Evolutionary conservation across 2,888 invertebrate genomes (phyloP).

Genomic region (Rutpela maculata): DNA sequence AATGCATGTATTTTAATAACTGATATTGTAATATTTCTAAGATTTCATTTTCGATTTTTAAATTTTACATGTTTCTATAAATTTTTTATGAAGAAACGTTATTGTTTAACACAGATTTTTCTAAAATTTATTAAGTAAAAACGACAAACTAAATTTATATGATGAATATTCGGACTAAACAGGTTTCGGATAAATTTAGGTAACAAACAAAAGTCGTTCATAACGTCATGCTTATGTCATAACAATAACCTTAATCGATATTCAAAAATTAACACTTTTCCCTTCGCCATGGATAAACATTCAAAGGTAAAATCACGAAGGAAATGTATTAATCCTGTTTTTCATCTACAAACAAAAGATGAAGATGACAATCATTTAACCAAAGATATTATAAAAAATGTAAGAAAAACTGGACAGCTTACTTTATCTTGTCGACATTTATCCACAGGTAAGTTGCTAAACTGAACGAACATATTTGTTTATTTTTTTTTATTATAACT

Average conservation of each 20-base stretch:
- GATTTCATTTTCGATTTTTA: too few relatives aligned
- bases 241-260: constrained; percentile 7
- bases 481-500: background rate
- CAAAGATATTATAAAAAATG: constrained; percentile 84
- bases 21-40: too few relatives aligned
- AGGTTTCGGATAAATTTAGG: background rate
- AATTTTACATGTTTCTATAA: too few relatives aligned
- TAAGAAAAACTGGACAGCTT: constrained; percentile 87
- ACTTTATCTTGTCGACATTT: constrained; percentile 86
- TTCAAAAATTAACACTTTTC: background rate
- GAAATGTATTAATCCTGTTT: constrained; percentile 76
- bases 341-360: constrained; percentile 83
- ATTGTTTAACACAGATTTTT: too few relatives aligned
- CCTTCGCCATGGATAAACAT: constrained; percentile 65
- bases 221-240: constrained; percentile 2
- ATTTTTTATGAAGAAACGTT: too few relatives aligned
- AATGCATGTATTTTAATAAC: too few relatives aligned
- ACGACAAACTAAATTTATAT: too few relatives aligned
- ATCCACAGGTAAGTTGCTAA: constrained; percentile 79
- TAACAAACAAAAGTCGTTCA: background rate
- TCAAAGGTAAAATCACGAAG: constrained; percentile 69
- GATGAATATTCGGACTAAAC: background rate
- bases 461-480: constrained; percentile 3
- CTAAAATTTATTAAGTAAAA: too few relatives aligned
- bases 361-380: constrained; percentile 83